phyloP scores from a whole-genome alignment of 1,140 invertebrate species.

The Tetramorium alpestre region DNA sequence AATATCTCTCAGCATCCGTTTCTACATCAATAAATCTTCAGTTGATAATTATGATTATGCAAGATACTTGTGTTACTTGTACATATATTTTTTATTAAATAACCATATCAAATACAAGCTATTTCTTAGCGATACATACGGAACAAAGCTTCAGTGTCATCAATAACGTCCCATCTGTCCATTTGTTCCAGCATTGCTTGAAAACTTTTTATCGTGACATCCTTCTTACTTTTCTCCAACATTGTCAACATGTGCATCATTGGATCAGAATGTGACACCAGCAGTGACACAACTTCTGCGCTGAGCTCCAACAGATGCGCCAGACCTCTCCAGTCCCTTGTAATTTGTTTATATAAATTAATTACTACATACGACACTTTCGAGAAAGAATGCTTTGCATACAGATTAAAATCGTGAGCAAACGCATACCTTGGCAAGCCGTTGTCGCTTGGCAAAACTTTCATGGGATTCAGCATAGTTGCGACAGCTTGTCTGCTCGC shows the following conservation, averaged over 20 bases:
- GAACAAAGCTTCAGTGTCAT: constrained; percentile 87
- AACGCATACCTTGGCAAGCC: constrained; percentile 85
- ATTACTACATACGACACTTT: constrained; percentile 6
- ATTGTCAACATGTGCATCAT: constrained; percentile 85
- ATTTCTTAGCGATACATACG: constrained; percentile 82
- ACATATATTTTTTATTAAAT: constrained; percentile 6
- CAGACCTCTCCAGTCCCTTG: constrained; percentile 90
- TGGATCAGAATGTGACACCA: constrained; percentile 85
- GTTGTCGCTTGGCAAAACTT: constrained; percentile 87
- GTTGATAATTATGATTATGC: neutral
- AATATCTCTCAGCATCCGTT: constrained; percentile 81
- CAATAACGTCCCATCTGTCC: constrained; percentile 89
- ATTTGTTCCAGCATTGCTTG: constrained; percentile 86
- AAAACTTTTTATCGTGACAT: constrained; percentile 85
- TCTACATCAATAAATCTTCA: constrained; percentile 73
- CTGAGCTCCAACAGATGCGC: constrained; percentile 86
- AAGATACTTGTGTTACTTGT: neutral
- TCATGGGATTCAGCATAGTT: constrained; percentile 87
- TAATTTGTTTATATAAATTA: constrained; percentile 64
- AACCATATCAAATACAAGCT: neutral
- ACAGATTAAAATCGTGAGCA: neutral
- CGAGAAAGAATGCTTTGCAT: constrained; percentile 1
- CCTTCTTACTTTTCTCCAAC: constrained; percentile 82
- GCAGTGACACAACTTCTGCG: constrained; percentile 83
- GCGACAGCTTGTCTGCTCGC: constrained; percentile 85